These are phyloP conservation scores for Trissolcus basalis DNA, from an alignment of 1,140 invertebrate genomes.

Conservation along the genomic window DNA sequence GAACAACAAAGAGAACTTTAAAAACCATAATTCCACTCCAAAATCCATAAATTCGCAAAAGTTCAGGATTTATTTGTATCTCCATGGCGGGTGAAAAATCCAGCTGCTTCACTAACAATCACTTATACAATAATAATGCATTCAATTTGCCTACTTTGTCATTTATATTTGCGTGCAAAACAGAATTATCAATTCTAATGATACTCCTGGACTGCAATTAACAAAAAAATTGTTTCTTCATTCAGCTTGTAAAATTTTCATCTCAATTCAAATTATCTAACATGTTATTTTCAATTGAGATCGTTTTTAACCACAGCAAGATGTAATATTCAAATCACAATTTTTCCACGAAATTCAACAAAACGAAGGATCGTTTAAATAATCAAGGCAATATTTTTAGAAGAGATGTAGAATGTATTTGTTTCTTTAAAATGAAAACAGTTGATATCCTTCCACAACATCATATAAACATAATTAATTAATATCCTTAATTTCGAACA, in stretches of 20 bases:
- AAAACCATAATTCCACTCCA: slow-evolving; percentile 13
- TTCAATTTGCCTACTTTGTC: no score
- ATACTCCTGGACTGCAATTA: no score
- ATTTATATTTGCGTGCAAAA: no score
- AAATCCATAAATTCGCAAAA: slow-evolving; percentile 11
- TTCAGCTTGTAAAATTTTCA: no score
- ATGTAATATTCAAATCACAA: no score
- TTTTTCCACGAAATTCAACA: no score
- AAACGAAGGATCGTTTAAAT: no score
- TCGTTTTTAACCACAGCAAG: no score
- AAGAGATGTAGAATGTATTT: slow-evolving; percentile 55
- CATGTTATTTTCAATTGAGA: no score
- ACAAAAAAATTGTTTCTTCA: no score
- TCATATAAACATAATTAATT: slow-evolving; percentile 55
- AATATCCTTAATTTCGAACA: slow-evolving; percentile 46
- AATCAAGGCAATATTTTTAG: slow-evolving; percentile 10
- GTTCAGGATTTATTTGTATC: slow-evolving; percentile 2
- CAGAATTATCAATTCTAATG: no score
- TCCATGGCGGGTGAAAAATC: background rate
- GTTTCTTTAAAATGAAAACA: slow-evolving; percentile 45
- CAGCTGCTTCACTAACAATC: background rate
- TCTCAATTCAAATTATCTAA: no score
- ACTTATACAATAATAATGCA: background rate
- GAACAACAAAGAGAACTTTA: slow-evolving; percentile 9
- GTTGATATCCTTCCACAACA: slow-evolving; percentile 50